A percentile compares a stretch with the other conserved stretches of the same genome.
Evolutionary conservation across 2,797 vertebrate species (phyloP).

Genomic region (Chelidonichthys spinosus): DNA sequence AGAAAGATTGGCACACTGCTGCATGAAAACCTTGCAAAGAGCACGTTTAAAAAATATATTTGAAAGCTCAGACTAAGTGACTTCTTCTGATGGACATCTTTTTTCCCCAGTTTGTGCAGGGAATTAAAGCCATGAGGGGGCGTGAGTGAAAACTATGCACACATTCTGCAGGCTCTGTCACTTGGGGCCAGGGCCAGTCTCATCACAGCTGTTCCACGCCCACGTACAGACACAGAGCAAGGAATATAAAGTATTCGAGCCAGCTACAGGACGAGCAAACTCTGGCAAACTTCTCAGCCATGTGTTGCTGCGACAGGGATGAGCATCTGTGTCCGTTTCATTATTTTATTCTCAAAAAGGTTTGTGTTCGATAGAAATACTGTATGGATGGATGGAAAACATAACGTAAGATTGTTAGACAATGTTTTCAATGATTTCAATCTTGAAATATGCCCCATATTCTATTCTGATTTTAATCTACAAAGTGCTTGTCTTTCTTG

Average conservation of each 20-base stretch:
- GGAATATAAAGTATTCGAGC: conserved; percentile 61
- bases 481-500: neutral
- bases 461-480: too few species aligned
- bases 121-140: conserved; percentile 40
- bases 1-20: neutral
- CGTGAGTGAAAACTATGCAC: conserved; percentile 46
- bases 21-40: conserved; percentile 22
- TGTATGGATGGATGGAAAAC: neutral
- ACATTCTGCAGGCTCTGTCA: conserved; percentile 69
- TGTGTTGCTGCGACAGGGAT: conserved; percentile 59
- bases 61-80: conserved; percentile 10
- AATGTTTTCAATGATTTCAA: conserved; percentile 10
- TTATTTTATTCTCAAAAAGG: neutral
- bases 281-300: conserved; percentile 70
- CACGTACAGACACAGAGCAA: conserved; percentile 57
- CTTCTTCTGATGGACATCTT: conserved; percentile 31
- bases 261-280: conserved; percentile 49
- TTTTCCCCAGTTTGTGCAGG: conserved; percentile 32
- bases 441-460: neutral
- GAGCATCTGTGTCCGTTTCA: conserved; percentile 53
- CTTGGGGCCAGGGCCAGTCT: conserved; percentile 62
- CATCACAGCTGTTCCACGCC: conserved; percentile 80
- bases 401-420: neutral
- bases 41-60: conserved; percentile 17
- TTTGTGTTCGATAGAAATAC: neutral